Conservation (phyloP, 2,797 vertebrate genomes). For the Linurgus olivaceus region DNA sequence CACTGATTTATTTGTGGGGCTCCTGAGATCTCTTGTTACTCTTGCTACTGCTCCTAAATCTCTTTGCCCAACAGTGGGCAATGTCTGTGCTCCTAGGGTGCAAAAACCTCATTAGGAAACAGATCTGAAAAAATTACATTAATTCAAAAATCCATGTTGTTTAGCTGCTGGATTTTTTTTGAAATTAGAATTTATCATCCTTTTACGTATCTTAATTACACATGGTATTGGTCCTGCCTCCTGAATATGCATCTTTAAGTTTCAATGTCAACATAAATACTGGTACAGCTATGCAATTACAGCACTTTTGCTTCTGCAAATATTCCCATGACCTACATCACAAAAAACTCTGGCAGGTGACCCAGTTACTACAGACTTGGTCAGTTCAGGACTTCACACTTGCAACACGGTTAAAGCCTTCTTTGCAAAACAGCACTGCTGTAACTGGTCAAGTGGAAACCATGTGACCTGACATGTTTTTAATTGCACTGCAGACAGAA, state of each 20-base stretch:
- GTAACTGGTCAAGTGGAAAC: constrained; percentile 6
- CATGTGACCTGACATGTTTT: neutral
- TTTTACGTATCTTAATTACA: neutral
- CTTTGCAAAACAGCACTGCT: constrained; percentile 24
- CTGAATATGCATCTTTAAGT: neutral
- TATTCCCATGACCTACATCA: constrained; percentile 7
- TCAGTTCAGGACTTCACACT: constrained; percentile 41
- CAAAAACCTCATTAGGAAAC: neutral
- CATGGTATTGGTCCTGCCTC: neutral
- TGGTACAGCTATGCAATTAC: neutral
- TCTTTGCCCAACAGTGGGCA: neutral
- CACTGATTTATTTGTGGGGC: neutral
- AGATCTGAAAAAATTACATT: neutral
- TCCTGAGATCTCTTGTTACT: neutral
- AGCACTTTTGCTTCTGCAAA: constrained; percentile 29
- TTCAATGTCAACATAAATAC: neutral
- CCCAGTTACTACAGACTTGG: constrained; percentile 37
- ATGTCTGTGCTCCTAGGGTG: neutral
- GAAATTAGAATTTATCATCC: neutral
- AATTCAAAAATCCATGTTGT: accelerated
- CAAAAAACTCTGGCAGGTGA: constrained; percentile 3
- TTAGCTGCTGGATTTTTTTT: neutral
- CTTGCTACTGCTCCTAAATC: neutral
- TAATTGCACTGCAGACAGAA: neutral
- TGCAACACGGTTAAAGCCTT: constrained; percentile 40